phyloP scores from a whole-genome alignment of 2,113 vertebrate species.

The Ascaphus truei region DNA sequence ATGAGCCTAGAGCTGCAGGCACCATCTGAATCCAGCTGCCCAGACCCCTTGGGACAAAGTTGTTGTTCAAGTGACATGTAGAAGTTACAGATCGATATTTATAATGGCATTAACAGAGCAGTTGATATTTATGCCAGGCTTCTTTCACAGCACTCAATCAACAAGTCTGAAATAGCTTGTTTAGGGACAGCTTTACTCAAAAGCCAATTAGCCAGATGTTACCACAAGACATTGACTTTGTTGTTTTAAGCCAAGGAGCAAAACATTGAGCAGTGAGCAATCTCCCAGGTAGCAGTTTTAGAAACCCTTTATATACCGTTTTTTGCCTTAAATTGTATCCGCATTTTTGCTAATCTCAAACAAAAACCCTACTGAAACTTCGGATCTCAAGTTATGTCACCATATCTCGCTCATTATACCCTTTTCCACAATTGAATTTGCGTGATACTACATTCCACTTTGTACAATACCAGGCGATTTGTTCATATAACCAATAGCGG shows the following conservation, averaged over 20 bases:
- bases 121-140: neutral
- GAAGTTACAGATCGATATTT: neutral
- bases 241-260: slow-evolving; percentile 24
- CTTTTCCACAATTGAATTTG: too few relatives aligned
- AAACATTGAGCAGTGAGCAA: slow-evolving; percentile 1
- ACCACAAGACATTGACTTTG: slow-evolving; percentile 11
- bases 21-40: neutral
- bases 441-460: too few relatives aligned
- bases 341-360: too few relatives aligned
- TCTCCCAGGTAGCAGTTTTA: too few relatives aligned
- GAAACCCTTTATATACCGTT: too few relatives aligned
- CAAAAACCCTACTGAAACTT: too few relatives aligned
- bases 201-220: slow-evolving; percentile 50
- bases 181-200: slow-evolving; percentile 40
- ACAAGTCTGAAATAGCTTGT: slow-evolving; percentile 37
- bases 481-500: too few relatives aligned
- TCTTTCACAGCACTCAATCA: slow-evolving; percentile 22
- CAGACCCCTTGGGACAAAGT: neutral
- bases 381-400: too few relatives aligned
- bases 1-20: too few relatives aligned
- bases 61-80: slow-evolving; percentile 13
- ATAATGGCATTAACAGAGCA: neutral
- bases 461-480: too few relatives aligned
- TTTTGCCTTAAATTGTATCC: too few relatives aligned
- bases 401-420: too few relatives aligned